A percentile compares a stretch with the other conserved stretches of the same genome.
Conservation (phyloP, 35 echinoderm and acorn worm genomes). For the Apostichopus japonicus region DNA sequence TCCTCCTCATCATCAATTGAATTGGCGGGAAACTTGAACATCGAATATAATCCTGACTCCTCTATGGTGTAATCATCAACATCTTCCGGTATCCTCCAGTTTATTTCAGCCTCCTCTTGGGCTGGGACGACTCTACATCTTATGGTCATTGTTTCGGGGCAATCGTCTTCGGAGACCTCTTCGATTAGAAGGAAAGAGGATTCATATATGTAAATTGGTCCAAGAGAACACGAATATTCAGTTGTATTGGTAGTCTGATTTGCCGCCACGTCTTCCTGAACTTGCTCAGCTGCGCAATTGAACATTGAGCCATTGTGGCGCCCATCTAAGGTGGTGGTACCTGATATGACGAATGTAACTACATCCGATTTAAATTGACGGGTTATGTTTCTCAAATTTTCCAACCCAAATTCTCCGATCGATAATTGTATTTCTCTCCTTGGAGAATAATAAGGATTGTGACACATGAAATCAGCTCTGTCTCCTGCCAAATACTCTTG, state of each 20-base stretch:
- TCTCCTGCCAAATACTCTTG: not conserved
- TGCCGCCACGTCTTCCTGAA: not conserved
- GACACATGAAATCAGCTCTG: not conserved
- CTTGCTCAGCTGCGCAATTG: not conserved
- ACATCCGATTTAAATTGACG: too few relatives aligned
- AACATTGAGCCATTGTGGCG: not conserved
- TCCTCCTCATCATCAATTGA: not conserved
- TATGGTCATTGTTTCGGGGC: not conserved
- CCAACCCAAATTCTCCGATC: not conserved
- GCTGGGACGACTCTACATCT: constrained; percentile 1
- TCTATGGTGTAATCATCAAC: not conserved
- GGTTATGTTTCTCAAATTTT: too few relatives aligned
- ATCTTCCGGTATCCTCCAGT: not conserved
- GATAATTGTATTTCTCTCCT: not conserved
- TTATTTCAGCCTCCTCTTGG: not conserved
- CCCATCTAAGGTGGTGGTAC: too few relatives aligned
- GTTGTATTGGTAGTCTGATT: not conserved
- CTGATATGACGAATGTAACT: too few relatives aligned
- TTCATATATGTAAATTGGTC: not conserved
- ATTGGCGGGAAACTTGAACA: not conserved
- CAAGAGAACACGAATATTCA: not conserved
- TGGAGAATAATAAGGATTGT: not conserved
- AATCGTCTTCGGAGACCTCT: not conserved
- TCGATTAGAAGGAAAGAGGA: not conserved
- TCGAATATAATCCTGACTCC: not conserved